Evolutionary conservation across 2,113 vertebrate genomes (phyloP), one percentile per base, ranked within the genome.

Genomic region (Macquaria australasica): DNA sequence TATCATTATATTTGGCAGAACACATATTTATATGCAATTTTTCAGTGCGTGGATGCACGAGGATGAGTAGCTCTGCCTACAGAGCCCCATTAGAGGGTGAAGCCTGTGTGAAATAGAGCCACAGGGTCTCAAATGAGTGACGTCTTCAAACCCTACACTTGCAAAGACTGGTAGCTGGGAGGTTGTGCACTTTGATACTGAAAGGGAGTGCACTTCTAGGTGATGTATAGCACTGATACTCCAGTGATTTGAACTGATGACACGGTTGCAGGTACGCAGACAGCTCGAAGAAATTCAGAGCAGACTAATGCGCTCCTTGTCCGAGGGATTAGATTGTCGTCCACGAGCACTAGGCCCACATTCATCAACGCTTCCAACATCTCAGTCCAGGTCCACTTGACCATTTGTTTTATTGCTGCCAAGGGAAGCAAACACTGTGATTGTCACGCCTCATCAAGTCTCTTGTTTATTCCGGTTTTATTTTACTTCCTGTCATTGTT

Each of bases 211-310:
- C 55, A 31, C 73, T 67, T 70, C 56, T 45, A 58, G 81, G 62
- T 83, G 88, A 85, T 86, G 62, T 20, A 80, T 73, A 1, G 69
- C 8, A 1, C 48, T 53, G 50, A 73, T 12, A 12, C 43, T 20
- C 9, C n/a, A 1, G 25, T 59, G 55, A 89, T 89, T 73, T 81
- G 64, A 74, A 90, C 69, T 51, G 50, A 88, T 87, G 84, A 60
- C 68, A 28, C 48, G 21, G 48, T 34, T 37, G 43, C 45, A 67
- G 31, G 28, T 76, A 15, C 6, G 9, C 34, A 18, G 60, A 56
- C 37, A 51, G 21, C 55, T 31, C 6, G 34, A 31, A 45, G 15
- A 51, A 58, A 79, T 37, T 45, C n/a, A 16, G 28, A 78, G 20
- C 39, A 15, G 80, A 75, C 7, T 5, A 37, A 53, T 37, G 45